phyloP scores from a whole-genome alignment of 2,797 vertebrate species.

The Oreortyx pictus region DNA sequence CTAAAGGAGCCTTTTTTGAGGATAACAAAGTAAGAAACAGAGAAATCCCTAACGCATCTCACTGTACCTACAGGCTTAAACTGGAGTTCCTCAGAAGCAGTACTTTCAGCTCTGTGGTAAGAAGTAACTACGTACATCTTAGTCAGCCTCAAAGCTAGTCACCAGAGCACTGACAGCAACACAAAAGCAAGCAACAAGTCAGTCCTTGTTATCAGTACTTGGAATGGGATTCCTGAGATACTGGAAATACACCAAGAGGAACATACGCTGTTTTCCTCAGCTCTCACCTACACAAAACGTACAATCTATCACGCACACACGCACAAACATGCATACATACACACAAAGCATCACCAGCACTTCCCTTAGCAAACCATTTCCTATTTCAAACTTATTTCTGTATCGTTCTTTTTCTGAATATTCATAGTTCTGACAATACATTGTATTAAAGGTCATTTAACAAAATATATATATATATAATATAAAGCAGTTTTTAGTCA shows the following conservation, averaged over 20 bases:
- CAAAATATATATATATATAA: neutral
- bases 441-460: neutral
- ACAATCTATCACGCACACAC: neutral
- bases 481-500: neutral
- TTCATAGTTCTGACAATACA: neutral
- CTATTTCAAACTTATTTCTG: neutral
- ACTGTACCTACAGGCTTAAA: neutral
- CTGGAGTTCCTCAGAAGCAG: neutral
- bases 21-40: neutral
- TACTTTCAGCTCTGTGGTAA: neutral
- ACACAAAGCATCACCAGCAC: neutral
- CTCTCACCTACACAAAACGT: neutral
- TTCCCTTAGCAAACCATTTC: neutral
- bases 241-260: neutral
- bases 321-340: neutral
- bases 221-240: neutral
- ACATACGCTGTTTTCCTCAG: neutral
- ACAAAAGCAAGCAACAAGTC: neutral
- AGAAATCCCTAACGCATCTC: neutral
- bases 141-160: neutral
- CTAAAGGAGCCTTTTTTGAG: neutral
- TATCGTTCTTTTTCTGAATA: neutral
- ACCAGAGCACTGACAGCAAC: neutral
- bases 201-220: neutral
- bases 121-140: neutral